These are phyloP conservation scores for Cricetomys ansorgei DNA, from an alignment of 2,113 vertebrate genomes.

Conservation along the genomic window DNA sequence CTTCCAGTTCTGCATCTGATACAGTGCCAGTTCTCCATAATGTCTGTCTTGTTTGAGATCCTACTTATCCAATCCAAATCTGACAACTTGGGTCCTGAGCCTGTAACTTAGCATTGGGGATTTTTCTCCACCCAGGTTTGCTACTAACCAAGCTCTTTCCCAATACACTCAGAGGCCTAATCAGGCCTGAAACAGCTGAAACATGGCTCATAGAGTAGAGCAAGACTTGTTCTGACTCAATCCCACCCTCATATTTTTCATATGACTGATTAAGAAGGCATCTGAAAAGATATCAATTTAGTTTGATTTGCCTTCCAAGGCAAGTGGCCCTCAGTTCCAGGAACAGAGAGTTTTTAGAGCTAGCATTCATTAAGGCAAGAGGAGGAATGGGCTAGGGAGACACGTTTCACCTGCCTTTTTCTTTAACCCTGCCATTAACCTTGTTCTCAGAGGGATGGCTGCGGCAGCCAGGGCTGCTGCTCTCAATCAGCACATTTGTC, in stretches of 20 bases:
- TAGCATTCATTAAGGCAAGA: slow-evolving; percentile 59
- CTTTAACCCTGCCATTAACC: slow-evolving; percentile 50
- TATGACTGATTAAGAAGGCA: slow-evolving; percentile 41
- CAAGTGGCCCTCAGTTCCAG: slow-evolving; percentile 16
- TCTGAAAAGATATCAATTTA: slow-evolving; percentile 31
- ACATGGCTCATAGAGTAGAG: not conserved
- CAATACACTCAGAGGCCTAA: not conserved
- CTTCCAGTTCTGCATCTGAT: not conserved
- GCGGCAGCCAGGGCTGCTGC: not conserved
- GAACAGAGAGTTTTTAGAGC: slow-evolving; percentile 6
- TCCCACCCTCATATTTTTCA: not conserved
- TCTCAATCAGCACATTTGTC: slow-evolving; percentile 34
- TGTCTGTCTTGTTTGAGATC: slow-evolving; percentile 1
- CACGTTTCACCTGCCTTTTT: slow-evolving; percentile 43
- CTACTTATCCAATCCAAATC: not conserved
- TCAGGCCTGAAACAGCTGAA: not conserved
- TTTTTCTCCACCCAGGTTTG: not conserved
- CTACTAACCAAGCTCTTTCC: not conserved
- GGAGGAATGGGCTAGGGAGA: not conserved
- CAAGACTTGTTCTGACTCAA: slow-evolving; percentile 20
- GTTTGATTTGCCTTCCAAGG: slow-evolving; percentile 28
- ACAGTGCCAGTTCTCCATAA: not conserved
- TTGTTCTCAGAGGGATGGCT: not conserved
- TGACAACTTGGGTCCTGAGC: not conserved
- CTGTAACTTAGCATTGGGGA: not conserved